These are phyloP conservation scores for fruit fly (Drosophila melanogaster) DNA, from an alignment of 1,140 invertebrate genomes.

Conservation along the genomic window Release_6_plus_ISO1_MT NC_004354.4:4646501-4647000, in stretches of 20 bases:
- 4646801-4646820: constrained; percentile 58
- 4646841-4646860: constrained; percentile 77
- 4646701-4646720: constrained; percentile 27
- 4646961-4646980: constrained; percentile 55
- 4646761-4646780: constrained; percentile 72
- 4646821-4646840: constrained; percentile 82
- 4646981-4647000: constrained; percentile 25
- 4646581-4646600: too few species aligned
- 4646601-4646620: background rate
- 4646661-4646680: constrained; percentile 38
- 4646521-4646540: too few species aligned
- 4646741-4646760: constrained; percentile 73
- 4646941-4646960: constrained; percentile 29
- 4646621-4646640: constrained; percentile 15
- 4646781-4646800: constrained; percentile 44
- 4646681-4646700: constrained; percentile 22
- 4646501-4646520: too few species aligned
- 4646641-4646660: constrained; percentile 65
- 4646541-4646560: too few species aligned
- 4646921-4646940: constrained; percentile 22
- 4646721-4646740: constrained; percentile 23
- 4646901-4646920: background rate
- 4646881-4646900: constrained; percentile 39
- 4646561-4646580: too few species aligned
- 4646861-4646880: constrained; percentile 68